Conservation (phyloP, 2,113 vertebrate species). For the Boulengeromyrus knoepffleri region DNA sequence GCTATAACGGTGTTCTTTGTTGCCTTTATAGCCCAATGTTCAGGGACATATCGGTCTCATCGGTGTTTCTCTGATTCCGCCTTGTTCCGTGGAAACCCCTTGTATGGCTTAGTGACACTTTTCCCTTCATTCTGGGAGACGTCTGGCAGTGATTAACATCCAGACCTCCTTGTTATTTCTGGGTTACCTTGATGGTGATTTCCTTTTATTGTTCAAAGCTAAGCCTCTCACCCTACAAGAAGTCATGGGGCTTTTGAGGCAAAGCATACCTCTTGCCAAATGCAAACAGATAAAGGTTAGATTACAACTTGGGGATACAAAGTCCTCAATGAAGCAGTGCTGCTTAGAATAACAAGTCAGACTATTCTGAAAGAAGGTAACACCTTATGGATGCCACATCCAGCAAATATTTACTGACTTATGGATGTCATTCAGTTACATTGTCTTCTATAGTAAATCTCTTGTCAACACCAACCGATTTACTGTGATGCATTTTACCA, state of each 20-base stretch:
- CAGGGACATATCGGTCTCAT: neutral
- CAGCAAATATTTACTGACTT: neutral
- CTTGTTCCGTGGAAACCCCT: neutral
- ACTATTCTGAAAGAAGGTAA: neutral
- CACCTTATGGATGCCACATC: neutral
- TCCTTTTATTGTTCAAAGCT: neutral
- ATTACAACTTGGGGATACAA: neutral
- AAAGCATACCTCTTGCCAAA: neutral
- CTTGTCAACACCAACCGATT: neutral
- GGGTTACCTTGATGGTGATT: neutral
- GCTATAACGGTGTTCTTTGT: neutral
- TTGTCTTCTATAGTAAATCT: neutral
- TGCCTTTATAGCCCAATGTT: neutral
- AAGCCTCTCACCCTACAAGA: neutral
- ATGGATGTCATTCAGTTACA: neutral
- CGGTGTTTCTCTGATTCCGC: neutral
- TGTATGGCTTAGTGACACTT: neutral
- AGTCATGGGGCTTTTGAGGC: neutral
- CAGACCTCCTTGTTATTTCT: neutral
- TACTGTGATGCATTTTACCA: neutral
- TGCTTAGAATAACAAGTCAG: neutral
- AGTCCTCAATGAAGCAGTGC: neutral
- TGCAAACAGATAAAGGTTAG: neutral
- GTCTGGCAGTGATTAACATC: neutral
- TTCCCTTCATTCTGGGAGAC: neutral